These are phyloP conservation scores for Athrips mouffetella DNA, from an alignment of 2,888 invertebrate species.

Conservation along the genomic window DNA sequence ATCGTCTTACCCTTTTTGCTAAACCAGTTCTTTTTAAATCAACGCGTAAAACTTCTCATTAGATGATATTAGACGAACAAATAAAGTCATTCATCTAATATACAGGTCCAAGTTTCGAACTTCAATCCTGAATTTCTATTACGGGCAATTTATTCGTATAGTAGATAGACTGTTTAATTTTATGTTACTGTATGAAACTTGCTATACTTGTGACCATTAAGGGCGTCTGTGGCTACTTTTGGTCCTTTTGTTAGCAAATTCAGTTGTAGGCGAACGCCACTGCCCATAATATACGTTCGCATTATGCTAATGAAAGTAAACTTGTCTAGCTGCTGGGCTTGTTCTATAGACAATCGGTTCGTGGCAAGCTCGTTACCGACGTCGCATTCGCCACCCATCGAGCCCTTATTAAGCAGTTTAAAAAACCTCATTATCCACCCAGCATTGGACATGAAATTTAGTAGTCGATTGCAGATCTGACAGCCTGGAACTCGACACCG, in stretches of 20 bases:
- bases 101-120: no score
- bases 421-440: conserved; percentile 12
- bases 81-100: no score
- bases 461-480: conserved; percentile 19
- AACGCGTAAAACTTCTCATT: no score
- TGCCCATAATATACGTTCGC: conserved; percentile 29
- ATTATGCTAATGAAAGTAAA: conserved; percentile 60
- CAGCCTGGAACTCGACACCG: conserved; percentile 33
- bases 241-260: conserved; percentile 10
- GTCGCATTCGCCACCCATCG: background rate
- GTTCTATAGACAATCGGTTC: background rate
- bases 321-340: conserved; percentile 34
- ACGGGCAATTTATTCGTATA: conserved; percentile 1
- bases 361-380: background rate
- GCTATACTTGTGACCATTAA: conserved; percentile 3
- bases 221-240: background rate
- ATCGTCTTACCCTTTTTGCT: no score
- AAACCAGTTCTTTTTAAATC: no score
- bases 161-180: background rate
- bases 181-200: no score
- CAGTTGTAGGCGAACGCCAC: conserved; percentile 7
- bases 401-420: conserved; percentile 3
- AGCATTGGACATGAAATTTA: conserved; percentile 3
- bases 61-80: no score
- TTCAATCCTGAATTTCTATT: no score